These are phyloP conservation scores for Pygocentrus nattereri DNA, from an alignment of 2,797 vertebrate genomes.

Conservation along the genomic window DNA sequence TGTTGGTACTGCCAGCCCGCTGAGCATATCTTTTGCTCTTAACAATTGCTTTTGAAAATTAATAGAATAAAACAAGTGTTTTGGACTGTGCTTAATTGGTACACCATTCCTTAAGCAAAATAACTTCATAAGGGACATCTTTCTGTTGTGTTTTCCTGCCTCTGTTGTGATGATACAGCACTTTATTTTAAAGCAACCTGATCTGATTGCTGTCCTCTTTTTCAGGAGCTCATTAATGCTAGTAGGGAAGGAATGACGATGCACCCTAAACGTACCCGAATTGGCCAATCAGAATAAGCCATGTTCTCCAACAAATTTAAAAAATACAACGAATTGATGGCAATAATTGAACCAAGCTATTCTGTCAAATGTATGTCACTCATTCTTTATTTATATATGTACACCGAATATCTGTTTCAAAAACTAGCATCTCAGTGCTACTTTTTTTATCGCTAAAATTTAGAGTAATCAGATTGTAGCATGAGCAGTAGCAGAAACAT, in stretches of 20 bases:
- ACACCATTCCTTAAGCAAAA: background rate
- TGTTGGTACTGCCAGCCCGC: background rate
- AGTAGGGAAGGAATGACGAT: background rate
- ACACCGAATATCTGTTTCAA: background rate
- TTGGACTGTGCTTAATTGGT: background rate
- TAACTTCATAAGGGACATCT: background rate
- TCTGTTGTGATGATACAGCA: background rate
- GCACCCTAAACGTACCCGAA: background rate
- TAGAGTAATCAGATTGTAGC: constrained; percentile 50
- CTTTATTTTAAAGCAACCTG: background rate
- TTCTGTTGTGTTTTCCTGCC: constrained; percentile 1
- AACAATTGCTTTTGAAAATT: too few relatives aligned
- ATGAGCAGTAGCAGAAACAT: constrained; percentile 59
- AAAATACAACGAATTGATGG: background rate
- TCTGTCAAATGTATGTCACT: background rate
- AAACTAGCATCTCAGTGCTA: background rate
- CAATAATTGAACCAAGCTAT: too few relatives aligned
- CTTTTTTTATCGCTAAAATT: background rate
- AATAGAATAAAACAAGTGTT: background rate
- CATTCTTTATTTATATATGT: background rate
- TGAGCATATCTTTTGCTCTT: background rate
- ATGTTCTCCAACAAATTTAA: background rate
- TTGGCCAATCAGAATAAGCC: background rate
- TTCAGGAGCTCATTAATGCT: background rate
- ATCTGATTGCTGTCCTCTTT: background rate